These are phyloP conservation scores for Tetramorium alpestre DNA, from an alignment of 1,140 invertebrate genomes.

Conservation along the genomic window DNA sequence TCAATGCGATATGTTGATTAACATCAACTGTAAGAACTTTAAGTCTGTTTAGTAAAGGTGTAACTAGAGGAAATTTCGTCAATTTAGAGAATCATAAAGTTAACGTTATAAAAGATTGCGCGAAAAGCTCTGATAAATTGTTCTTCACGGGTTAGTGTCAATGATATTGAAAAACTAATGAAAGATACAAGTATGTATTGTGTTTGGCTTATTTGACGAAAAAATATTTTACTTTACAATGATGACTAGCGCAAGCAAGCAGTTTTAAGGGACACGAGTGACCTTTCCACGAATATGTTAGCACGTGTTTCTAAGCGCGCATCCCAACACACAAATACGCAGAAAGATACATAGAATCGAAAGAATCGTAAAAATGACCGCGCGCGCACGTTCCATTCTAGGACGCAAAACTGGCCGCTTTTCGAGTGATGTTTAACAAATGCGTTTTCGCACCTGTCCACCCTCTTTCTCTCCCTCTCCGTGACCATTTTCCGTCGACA, in stretches of 20 bases:
- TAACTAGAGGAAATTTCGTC: neutral
- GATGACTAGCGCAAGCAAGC: constrained; percentile 1
- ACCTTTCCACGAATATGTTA: neutral
- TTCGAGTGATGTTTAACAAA: constrained; percentile 72
- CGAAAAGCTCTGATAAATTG: neutral
- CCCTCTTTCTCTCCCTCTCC: constrained; percentile 58
- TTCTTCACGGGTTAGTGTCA: neutral
- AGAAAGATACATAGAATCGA: neutral
- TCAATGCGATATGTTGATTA: neutral
- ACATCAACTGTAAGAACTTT: neutral
- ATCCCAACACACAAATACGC: neutral
- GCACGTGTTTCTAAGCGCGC: constrained; percentile 7
- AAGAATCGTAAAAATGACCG: constrained; percentile 58
- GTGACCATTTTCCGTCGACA: constrained; percentile 47
- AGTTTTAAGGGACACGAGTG: neutral
- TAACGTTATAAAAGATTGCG: neutral
- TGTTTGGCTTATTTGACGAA: neutral
- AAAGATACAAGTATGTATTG: neutral
- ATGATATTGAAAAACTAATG: neutral
- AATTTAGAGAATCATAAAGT: neutral
- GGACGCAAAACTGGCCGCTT: constrained; percentile 59
- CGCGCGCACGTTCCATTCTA: constrained; percentile 67
- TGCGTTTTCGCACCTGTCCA: constrained; percentile 60
- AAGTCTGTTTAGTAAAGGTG: neutral
- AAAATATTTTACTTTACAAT: neutral